Evolutionary conservation across 2,888 invertebrate species (phyloP).

Genomic region (Carcina quercana): DNA sequence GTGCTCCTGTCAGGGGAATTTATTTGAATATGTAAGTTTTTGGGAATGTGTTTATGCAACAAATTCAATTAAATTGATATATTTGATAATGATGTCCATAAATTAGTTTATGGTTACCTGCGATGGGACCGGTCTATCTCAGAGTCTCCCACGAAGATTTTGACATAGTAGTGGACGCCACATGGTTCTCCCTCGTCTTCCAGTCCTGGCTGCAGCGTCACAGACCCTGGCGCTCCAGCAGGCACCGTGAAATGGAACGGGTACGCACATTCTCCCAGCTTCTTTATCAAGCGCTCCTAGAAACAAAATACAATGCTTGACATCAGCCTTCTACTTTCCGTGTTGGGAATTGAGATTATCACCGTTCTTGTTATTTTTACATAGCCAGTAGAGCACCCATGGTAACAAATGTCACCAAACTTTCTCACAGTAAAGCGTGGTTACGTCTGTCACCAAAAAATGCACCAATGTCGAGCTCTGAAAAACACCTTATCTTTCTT

Average conservation of each 20-base stretch:
- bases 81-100: too few species aligned
- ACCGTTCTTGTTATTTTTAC: too few species aligned
- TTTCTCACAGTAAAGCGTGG: too few species aligned
- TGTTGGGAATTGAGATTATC: too few species aligned
- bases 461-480: too few species aligned
- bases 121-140: slow-evolving; percentile 87
- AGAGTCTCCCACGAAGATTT: slow-evolving; percentile 88
- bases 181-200: slow-evolving; percentile 93
- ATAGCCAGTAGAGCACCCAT: too few species aligned
- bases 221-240: slow-evolving; percentile 90
- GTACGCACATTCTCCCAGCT: slow-evolving; percentile 88
- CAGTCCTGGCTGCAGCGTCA: slow-evolving; percentile 90
- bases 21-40: neutral
- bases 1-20: slow-evolving; percentile 81
- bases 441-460: too few species aligned
- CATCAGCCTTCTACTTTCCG: too few species aligned
- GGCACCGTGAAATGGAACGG: slow-evolving; percentile 91
- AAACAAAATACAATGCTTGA: too few species aligned
- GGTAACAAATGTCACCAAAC: too few species aligned
- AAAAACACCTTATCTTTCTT: too few species aligned
- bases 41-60: neutral
- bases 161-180: slow-evolving; percentile 94
- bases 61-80: too few species aligned
- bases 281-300: slow-evolving; percentile 88
- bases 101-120: slow-evolving; percentile 52